phyloP scores from a whole-genome alignment of 1,140 invertebrate species.

The Chironomus tepperi region DNA sequence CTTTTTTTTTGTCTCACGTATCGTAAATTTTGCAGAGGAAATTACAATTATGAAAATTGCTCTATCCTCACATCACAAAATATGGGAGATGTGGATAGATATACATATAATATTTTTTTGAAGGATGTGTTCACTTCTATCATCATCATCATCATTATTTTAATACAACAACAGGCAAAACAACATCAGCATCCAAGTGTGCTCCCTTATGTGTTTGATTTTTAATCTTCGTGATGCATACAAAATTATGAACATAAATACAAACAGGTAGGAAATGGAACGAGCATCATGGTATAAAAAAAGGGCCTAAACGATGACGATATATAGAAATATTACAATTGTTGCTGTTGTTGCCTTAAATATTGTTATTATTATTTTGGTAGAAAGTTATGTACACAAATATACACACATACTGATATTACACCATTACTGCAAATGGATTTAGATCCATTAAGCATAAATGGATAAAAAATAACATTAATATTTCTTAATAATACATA shows the following conservation, averaged over 20 bases:
- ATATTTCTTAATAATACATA: conserved; percentile 15
- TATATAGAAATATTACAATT: conserved; percentile 15
- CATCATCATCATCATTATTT: neutral
- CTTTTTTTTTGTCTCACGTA: neutral
- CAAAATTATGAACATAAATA: conserved; percentile 15
- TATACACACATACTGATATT: neutral
- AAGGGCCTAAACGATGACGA: neutral
- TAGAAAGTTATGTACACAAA: neutral
- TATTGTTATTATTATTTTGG: neutral
- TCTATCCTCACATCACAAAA: conserved; percentile 6
- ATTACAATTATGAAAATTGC: conserved; percentile 4
- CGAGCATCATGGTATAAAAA: neutral
- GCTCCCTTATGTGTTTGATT: conserved; percentile 12
- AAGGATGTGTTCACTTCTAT: conserved; percentile 6
- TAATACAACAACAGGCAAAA: neutral
- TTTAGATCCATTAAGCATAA: neutral
- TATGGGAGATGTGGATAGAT: too few relatives aligned
- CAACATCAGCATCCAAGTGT: neutral
- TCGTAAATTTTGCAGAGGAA: conserved; percentile 12
- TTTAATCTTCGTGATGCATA: conserved; percentile 2
- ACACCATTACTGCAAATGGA: conserved; percentile 12
- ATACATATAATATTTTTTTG: neutral
- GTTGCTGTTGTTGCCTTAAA: neutral
- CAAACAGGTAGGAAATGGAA: conserved; percentile 6
- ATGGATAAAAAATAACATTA: conserved; percentile 15